A percentile compares a stretch with the other conserved stretches of the same genome.
Conservation (phyloP, 2,113 vertebrate genomes). For the Plotosus lineatus region DNA sequence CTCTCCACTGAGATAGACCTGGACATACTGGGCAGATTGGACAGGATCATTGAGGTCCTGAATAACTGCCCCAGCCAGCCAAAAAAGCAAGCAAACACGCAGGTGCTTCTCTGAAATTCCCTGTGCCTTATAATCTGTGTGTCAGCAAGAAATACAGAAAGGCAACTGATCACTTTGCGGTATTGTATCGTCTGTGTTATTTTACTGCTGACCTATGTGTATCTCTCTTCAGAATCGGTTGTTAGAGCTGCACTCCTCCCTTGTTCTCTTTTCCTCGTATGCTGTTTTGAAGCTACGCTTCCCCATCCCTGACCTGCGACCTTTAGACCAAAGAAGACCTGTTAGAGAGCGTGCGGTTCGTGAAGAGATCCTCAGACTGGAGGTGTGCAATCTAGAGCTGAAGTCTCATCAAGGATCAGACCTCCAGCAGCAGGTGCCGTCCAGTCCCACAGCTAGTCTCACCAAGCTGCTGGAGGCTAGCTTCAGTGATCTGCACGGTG, state of each 20-base stretch:
- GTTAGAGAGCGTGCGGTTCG: constrained; percentile 74
- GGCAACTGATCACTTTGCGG: not conserved
- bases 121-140: not conserved
- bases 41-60: constrained; percentile 65
- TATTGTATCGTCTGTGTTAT: not conserved
- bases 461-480: constrained; percentile 76
- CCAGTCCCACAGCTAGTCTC: constrained; percentile 52
- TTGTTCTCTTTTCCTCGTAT: constrained; percentile 76
- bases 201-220: not conserved
- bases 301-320: constrained; percentile 83
- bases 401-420: constrained; percentile 73
- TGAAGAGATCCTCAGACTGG: constrained; percentile 77
- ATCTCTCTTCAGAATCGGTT: constrained; percentile 32
- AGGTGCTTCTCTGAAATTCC: constrained; percentile 53
- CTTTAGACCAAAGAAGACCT: constrained; percentile 70
- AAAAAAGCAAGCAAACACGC: constrained; percentile 47
- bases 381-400: constrained; percentile 78
- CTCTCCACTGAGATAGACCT: constrained; percentile 74
- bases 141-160: too few relatives aligned
- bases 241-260: constrained; percentile 61
- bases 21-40: constrained; percentile 71
- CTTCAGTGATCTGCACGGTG: constrained; percentile 85
- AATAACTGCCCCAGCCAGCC: constrained; percentile 63
- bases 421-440: constrained; percentile 57
- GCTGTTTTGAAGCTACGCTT: constrained; percentile 79